Evolutionary conservation across 2,888 invertebrate genomes (phyloP), one percentile per base, ranked within the genome.

Genomic region (Hymenopus coronatus): DNA sequence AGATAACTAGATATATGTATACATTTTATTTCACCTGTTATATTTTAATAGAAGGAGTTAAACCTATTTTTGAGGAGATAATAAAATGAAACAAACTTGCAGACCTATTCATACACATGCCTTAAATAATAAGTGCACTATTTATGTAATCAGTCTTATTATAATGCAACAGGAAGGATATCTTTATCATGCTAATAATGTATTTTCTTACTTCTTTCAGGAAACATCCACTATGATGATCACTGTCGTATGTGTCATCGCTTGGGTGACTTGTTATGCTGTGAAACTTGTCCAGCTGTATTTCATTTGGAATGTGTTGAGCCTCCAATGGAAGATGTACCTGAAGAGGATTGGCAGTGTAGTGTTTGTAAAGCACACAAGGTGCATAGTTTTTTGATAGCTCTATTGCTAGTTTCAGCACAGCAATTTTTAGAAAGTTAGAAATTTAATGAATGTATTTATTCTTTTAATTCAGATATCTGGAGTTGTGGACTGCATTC

Each of bases 261-360:
- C 90, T 94, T 98, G 89, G 99, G 99, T 40, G 99, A 99, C 93
- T 94, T 99, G 87, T 94, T 99, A 20, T 99, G 99, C 93, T 99
- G 99, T 94, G 99, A 99, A 94, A 98, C 98, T 4, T 99, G 99
- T 92, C 98, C 99, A 28, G 99, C 99, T 46, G 99, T 99, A 30
- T 99, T 98, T 93, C 99, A 99, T 93, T 94, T 99, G 92, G 98
- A 97, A 92, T 99, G 99, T 94, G 97, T 99, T 88, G 98, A 98
- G 92, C 99, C 99, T 88, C 98, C 98, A 20, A 94, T 99, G 92
- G 96, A 97, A 87, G 97, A 98, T 93, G 98, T 99, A 85, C 99
- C 99, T 88, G 97, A 98, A 89, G 99, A 99, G 94, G 99, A 99
- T 92, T 99, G 99, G 99, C 97, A 98, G 92, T 99, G 99, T 94